These are phyloP conservation scores for Pocillopora grandis DNA, from an alignment of 92 coral and sea anemone species.

Conservation along the genomic window DNA sequence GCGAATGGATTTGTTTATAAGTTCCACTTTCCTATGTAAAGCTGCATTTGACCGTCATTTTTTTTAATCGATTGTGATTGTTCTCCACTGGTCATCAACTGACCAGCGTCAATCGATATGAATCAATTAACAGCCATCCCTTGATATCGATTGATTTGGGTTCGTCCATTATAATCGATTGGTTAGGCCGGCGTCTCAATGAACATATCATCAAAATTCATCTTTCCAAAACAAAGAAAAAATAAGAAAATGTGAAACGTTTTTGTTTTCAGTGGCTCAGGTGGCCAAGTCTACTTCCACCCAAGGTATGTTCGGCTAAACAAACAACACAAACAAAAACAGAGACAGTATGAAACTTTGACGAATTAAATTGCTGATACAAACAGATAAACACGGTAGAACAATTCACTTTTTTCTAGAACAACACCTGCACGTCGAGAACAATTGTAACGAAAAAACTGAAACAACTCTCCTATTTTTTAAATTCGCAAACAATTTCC, in stretches of 20 bases:
- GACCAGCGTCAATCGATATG: no score
- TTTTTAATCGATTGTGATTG: no score
- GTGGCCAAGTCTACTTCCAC: conserved; percentile 74
- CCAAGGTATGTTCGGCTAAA: conserved; percentile 67
- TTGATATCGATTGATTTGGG: no score
- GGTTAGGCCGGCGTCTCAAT: neutral
- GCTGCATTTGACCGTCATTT: no score
- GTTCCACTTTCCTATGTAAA: no score
- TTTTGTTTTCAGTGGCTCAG: conserved; percentile 74
- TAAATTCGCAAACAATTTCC: no score
- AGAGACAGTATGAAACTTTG: neutral
- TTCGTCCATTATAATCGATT: no score
- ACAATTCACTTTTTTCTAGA: neutral
- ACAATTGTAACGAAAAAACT: no score
- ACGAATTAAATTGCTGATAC: neutral
- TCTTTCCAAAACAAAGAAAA: neutral
- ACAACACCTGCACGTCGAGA: no score
- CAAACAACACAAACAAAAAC: conserved; percentile 1
- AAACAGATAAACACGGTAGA: neutral
- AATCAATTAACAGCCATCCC: no score
- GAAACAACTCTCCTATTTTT: no score
- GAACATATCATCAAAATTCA: neutral
- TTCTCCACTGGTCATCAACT: no score
- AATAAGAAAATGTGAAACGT: conserved; percentile 6
- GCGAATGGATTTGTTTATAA: neutral